These are phyloP conservation scores for Leuctra nigra DNA, from an alignment of 2,888 invertebrate genomes.

Conservation along the genomic window DNA sequence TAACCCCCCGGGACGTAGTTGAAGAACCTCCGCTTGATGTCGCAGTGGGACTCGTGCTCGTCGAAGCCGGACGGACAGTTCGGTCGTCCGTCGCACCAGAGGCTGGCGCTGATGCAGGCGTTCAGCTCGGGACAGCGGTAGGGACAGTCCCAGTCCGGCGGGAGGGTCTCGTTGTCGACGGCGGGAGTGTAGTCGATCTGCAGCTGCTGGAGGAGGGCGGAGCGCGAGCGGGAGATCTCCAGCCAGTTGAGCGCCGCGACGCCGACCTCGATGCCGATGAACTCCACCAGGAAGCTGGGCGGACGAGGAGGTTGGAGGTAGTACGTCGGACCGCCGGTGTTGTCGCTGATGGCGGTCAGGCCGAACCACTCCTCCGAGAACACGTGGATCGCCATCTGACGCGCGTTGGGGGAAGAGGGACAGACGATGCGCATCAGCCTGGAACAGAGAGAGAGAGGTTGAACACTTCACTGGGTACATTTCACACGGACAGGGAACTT, in stretches of 20 bases:
- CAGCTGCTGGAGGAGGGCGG: constrained; percentile 53
- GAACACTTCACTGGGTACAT: too few relatives aligned
- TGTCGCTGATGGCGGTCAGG: constrained; percentile 14
- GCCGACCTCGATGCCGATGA: constrained; percentile 65
- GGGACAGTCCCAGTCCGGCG: constrained; percentile 49
- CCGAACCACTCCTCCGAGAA: constrained; percentile 74
- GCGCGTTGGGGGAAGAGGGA: constrained; percentile 59
- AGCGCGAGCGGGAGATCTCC: constrained; percentile 58
- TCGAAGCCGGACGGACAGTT: constrained; percentile 63
- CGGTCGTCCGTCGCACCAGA: constrained; percentile 68
- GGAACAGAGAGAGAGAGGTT: constrained; percentile 25
- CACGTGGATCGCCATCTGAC: constrained; percentile 63
- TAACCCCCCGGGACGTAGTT: constrained; percentile 48
- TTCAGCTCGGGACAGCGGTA: constrained; percentile 65
- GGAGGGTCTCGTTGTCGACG: constrained; percentile 37
- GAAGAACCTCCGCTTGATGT: constrained; percentile 40
- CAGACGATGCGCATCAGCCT: constrained; percentile 61
- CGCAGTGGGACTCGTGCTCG: constrained; percentile 62
- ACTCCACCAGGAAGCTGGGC: constrained; percentile 55
- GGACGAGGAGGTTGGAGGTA: constrained; percentile 35
- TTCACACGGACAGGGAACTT: too few relatives aligned
- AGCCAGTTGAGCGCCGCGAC: constrained; percentile 72
- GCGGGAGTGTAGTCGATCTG: constrained; percentile 46
- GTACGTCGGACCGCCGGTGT: constrained; percentile 26
- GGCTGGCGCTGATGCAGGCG: constrained; percentile 65